A percentile compares a stretch with the other conserved stretches of the same genome.
These are phyloP conservation scores for Harpalus rubripes DNA, from an alignment of 2,888 invertebrate species.

Conservation along the genomic window DNA sequence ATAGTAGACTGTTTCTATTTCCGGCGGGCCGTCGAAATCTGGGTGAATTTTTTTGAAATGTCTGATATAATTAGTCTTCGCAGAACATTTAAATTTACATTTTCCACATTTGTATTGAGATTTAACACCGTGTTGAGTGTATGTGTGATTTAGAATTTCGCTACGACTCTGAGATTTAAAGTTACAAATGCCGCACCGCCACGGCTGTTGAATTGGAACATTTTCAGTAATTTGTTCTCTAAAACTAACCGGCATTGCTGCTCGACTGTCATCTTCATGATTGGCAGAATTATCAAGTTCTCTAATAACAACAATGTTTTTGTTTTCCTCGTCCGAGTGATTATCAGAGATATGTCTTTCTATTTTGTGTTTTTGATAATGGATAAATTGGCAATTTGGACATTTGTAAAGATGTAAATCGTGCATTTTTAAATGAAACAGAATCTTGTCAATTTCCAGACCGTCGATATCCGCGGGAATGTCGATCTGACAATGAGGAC, in stretches of 20 bases:
- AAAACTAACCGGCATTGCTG: conserved; percentile 68
- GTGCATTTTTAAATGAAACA: conserved; percentile 88
- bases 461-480: conserved; percentile 77
- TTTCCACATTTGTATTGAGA: conserved; percentile 86
- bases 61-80: conserved; percentile 80
- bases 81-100: conserved; percentile 81
- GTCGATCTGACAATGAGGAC: conserved; percentile 85
- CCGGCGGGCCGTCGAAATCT: conserved; percentile 71
- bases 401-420: conserved; percentile 87
- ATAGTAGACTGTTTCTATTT: conserved; percentile 79
- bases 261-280: conserved; percentile 70
- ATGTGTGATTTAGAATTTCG: conserved; percentile 82
- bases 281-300: conserved; percentile 72
- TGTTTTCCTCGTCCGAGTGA: conserved; percentile 79
- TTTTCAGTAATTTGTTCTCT: conserved; percentile 53
- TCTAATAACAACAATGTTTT: conserved; percentile 77
- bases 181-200: conserved; percentile 86
- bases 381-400: conserved; percentile 83
- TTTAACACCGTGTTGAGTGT: conserved; percentile 81
- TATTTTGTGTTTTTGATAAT: conserved; percentile 81
- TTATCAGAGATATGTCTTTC: conserved; percentile 84
- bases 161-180: conserved; percentile 81
- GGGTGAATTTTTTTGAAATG: conserved; percentile 83
- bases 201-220: conserved; percentile 79
- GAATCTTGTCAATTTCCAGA: conserved; percentile 82